Conservation (phyloP, 2,888 invertebrate genomes). For the Tiphia femorata region DNA sequence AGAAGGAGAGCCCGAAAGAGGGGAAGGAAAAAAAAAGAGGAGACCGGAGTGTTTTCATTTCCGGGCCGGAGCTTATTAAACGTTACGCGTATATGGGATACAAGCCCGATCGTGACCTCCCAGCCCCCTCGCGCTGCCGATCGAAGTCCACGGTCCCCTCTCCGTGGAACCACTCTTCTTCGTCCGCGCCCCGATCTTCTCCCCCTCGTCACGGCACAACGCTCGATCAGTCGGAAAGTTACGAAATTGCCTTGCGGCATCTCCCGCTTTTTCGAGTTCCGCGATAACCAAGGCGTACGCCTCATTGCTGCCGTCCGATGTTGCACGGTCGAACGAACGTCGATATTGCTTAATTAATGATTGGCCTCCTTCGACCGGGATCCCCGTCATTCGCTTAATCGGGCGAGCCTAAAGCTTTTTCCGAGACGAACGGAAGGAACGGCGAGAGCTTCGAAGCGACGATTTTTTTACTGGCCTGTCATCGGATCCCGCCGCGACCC, state of each 20-base stretch:
- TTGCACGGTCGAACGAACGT: too few species aligned
- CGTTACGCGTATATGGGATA: slow-evolving; percentile 31
- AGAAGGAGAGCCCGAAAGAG: too few species aligned
- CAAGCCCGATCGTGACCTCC: slow-evolving; percentile 24
- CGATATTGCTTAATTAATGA: too few species aligned
- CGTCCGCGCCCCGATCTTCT: neutral
- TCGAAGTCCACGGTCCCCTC: slow-evolving; percentile 29
- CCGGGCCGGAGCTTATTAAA: slow-evolving; percentile 39
- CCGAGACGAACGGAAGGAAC: too few species aligned
- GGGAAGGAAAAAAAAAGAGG: slow-evolving; percentile 26
- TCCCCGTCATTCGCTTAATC: too few species aligned
- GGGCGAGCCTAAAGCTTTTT: too few species aligned
- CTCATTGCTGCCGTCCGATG: too few species aligned
- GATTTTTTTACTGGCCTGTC: too few species aligned
- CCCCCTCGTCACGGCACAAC: slow-evolving; percentile 7
- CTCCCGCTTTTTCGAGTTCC: neutral
- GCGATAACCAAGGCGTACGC: slow-evolving; percentile 3
- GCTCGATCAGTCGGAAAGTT: slow-evolving; percentile 22
- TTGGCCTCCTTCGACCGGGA: too few species aligned
- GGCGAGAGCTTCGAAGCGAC: too few species aligned
- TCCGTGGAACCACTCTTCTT: neutral
- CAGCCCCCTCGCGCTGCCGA: slow-evolving; percentile 22
- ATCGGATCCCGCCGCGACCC: too few species aligned
- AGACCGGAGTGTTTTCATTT: slow-evolving; percentile 40
- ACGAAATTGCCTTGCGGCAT: slow-evolving; percentile 6